phyloP scores from a whole-genome alignment of 2,888 invertebrate species.

The Endotricha flammealis region DNA sequence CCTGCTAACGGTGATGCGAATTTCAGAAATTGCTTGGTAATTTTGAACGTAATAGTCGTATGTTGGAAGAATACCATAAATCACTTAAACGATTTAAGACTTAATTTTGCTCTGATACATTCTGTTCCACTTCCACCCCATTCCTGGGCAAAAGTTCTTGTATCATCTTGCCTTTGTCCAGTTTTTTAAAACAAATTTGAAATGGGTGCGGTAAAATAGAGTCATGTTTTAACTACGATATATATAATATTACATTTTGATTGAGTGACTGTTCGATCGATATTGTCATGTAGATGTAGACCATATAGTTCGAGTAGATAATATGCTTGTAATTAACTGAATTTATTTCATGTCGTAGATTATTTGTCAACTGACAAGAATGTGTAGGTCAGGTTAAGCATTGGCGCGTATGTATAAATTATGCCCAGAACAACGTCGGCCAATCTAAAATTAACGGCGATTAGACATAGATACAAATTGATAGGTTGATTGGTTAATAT shows the following conservation, averaged over 20 bases:
- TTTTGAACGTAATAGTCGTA: background rate
- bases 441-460: conserved; percentile 9
- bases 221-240: too few species aligned
- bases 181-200: too few species aligned
- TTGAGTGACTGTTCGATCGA: background rate
- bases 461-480: conserved; percentile 7
- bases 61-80: too few species aligned
- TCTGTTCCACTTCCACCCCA: too few species aligned
- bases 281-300: background rate
- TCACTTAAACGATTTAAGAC: too few species aligned
- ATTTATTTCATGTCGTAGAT: conserved; percentile 1
- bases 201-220: too few species aligned
- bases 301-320: too few species aligned
- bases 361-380: conserved; percentile 5
- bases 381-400: conserved; percentile 5
- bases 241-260: too few species aligned
- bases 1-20: background rate
- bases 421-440: conserved; percentile 2
- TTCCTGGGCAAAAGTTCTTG: too few species aligned
- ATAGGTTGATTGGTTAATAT: conserved; percentile 1
- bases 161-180: too few species aligned
- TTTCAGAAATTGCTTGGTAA: background rate
- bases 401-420: conserved; percentile 10
- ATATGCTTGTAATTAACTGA: conserved; percentile 3
- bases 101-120: too few species aligned